Percentiles rank a stretch among this genome's conserved stretches.
These are phyloP conservation scores for Teleiodes luculella DNA, from an alignment of 2,888 invertebrate genomes.

Conservation along the genomic window DNA sequence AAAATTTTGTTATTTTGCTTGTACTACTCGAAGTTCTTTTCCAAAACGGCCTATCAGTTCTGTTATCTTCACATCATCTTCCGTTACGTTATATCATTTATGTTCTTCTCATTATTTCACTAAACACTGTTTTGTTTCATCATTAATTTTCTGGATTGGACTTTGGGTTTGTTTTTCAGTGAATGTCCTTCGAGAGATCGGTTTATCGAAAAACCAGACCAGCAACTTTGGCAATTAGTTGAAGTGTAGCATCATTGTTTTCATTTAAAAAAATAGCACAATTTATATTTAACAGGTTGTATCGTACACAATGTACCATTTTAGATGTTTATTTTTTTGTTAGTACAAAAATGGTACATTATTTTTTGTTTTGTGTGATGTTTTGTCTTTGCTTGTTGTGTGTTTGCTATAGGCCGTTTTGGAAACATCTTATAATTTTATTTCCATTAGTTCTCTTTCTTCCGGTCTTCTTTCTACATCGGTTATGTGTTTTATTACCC, in stretches of 20 bases:
- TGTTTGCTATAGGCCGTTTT: constrained; percentile 79
- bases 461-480: constrained; percentile 56
- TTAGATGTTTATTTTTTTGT: constrained; percentile 58
- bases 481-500: constrained; percentile 20
- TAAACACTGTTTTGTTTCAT: constrained; percentile 48
- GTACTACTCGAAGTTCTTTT: constrained; percentile 66
- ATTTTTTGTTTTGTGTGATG: constrained; percentile 58
- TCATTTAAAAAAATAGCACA: constrained; percentile 60
- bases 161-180: constrained; percentile 55
- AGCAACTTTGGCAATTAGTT: constrained; percentile 50
- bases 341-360: constrained; percentile 55
- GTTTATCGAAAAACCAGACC: constrained; percentile 68
- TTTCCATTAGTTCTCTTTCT: constrained; percentile 48
- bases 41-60: constrained; percentile 80
- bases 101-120: constrained; percentile 64
- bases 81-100: constrained; percentile 57
- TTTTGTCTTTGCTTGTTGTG: constrained; percentile 74
- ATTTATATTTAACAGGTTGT: constrained; percentile 52
- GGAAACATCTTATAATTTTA: constrained; percentile 62
- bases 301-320: constrained; percentile 58
- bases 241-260: constrained; percentile 58
- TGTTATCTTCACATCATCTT: constrained; percentile 62
- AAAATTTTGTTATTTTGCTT: constrained; percentile 67
- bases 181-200: constrained; percentile 79
- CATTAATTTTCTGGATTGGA: constrained; percentile 39